Evolutionary conservation across 2,113 vertebrate genomes (phyloP).

Genomic region (Elephas maximus): DNA sequence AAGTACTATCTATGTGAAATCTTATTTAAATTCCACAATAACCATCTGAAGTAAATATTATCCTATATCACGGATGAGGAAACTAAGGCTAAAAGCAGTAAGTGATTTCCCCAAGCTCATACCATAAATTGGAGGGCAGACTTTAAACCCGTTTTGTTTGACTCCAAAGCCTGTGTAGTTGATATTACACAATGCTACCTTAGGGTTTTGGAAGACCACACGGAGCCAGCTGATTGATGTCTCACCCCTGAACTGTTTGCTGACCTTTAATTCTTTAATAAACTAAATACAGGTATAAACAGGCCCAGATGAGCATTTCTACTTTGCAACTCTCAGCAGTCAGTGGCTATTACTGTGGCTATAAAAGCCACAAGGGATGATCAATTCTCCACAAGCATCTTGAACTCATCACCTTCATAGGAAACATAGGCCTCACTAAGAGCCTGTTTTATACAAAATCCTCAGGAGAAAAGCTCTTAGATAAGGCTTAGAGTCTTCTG

Average conservation of each 20-base stretch:
- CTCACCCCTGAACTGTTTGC: conserved; percentile 29
- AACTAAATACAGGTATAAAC: neutral
- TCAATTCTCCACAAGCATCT: neutral
- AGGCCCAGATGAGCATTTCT: conserved; percentile 31
- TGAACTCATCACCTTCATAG: neutral
- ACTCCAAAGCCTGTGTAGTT: conserved; percentile 66
- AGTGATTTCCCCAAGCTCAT: neutral
- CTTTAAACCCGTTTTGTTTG: conserved; percentile 63
- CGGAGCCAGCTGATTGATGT: conserved; percentile 8
- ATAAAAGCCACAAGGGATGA: neutral
- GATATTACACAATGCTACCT: conserved; percentile 37
- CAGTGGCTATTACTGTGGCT: neutral
- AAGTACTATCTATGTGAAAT: conserved; percentile 1
- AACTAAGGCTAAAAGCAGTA: conserved; percentile 10
- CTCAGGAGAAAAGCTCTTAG: conserved; percentile 49
- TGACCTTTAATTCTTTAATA: conserved; percentile 28
- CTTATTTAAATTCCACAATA: conserved; percentile 17
- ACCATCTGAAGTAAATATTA: conserved; percentile 6
- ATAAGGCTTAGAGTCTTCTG: neutral
- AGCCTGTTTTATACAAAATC: conserved; percentile 5
- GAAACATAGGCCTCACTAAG: neutral
- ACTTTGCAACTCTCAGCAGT: neutral
- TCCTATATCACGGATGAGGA: neutral
- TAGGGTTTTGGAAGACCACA: conserved; percentile 61
- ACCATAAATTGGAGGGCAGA: neutral